A percentile compares a stretch with the other conserved stretches of the same genome.
Conservation (phyloP, 2,113 vertebrate species). For the Regulus satrapa region DNA sequence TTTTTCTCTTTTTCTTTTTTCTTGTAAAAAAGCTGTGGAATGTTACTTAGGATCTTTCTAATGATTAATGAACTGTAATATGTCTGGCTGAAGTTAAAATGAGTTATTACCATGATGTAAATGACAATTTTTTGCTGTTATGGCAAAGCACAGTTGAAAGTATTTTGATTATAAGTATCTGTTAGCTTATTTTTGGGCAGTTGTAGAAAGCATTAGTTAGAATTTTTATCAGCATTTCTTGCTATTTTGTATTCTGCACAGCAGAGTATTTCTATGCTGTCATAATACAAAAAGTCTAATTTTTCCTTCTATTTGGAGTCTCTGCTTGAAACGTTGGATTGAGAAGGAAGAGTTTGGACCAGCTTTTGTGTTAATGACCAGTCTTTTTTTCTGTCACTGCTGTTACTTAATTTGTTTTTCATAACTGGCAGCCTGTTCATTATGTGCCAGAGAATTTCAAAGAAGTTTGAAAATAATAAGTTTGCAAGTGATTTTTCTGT, state of each 20-base stretch:
- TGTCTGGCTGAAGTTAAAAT: neutral
- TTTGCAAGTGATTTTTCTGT: neutral
- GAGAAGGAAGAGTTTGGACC: neutral
- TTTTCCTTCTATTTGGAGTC: neutral
- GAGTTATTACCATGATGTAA: neutral
- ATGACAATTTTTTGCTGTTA: neutral
- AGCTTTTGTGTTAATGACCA: neutral
- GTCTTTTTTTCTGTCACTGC: neutral
- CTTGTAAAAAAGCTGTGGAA: neutral
- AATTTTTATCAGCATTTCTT: neutral
- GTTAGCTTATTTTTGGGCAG: neutral
- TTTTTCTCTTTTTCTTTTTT: no score
- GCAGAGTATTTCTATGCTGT: neutral
- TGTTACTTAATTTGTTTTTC: neutral
- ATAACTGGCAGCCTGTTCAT: neutral
- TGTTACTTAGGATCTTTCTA: neutral
- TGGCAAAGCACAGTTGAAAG: neutral
- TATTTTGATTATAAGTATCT: neutral
- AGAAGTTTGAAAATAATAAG: neutral
- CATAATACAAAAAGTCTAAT: neutral
- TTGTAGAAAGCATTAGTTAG: neutral
- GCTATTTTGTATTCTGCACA: neutral
- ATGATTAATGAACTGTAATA: neutral
- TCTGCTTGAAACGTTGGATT: neutral
- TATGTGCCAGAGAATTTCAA: neutral